phyloP scores from a whole-genome alignment of 2,888 invertebrate genomes.

The Ophion obscuratus region DNA sequence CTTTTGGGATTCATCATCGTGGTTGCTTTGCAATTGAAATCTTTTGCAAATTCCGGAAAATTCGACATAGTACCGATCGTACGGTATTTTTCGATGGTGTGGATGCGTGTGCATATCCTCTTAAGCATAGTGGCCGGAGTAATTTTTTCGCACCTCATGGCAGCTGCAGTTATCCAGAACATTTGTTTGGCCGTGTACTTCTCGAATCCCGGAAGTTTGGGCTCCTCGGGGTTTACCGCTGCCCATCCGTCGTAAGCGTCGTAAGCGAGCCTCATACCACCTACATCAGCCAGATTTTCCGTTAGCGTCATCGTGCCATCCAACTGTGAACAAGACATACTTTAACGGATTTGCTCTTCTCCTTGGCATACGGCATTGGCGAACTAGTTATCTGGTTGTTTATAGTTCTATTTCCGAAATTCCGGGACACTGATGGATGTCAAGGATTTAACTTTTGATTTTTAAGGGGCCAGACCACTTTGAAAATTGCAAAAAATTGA shows the following conservation, averaged over 20 bases:
- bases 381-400: not conserved
- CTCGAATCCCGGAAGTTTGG: not conserved
- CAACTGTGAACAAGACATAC: not conserved
- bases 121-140: no score
- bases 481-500: no score
- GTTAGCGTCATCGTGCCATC: not conserved
- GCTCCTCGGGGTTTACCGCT: not conserved
- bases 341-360: not conserved
- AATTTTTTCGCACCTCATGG: not conserved
- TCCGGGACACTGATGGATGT: no score
- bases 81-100: not conserved
- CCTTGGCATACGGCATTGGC: not conserved
- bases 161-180: conserved; percentile 4
- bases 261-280: conserved; percentile 7
- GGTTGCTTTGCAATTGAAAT: not conserved
- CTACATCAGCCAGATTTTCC: not conserved
- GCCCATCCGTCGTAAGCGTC: conserved; percentile 17
- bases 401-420: not conserved
- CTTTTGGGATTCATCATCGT: not conserved
- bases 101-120: not conserved
- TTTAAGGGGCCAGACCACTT: no score
- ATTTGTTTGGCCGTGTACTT: not conserved
- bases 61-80: not conserved
- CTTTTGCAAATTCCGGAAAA: not conserved
- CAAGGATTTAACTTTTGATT: not conserved